Evolutionary conservation across 2,797 vertebrate species (phyloP).

Genomic region (Anabacerthia variegaticeps): DNA sequence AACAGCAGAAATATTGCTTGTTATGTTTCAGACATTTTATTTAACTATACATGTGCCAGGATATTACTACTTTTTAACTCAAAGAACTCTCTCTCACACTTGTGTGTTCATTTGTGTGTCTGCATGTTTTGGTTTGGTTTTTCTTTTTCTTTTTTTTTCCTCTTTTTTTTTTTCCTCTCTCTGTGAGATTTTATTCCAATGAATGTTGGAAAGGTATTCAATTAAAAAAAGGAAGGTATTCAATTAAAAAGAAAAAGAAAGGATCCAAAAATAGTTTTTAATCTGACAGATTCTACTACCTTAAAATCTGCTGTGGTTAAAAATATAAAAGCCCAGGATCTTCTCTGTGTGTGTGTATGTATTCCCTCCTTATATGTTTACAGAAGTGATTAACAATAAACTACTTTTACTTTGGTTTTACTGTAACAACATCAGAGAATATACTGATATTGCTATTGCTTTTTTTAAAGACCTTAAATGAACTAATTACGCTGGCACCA

Average conservation of each 20-base stretch:
- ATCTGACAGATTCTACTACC: background rate
- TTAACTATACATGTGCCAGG: fast-evolving
- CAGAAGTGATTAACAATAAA: background rate
- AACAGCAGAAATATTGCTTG: background rate
- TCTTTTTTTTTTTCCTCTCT: fast-evolving
- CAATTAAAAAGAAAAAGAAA: background rate
- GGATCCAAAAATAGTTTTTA: background rate
- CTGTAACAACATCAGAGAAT: background rate
- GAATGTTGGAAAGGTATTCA: background rate
- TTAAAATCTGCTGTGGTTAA: background rate
- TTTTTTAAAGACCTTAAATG: background rate
- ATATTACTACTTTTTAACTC: background rate
- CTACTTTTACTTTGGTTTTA: background rate
- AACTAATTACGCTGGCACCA: background rate
- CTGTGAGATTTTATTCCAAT: background rate
- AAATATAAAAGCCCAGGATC: background rate
- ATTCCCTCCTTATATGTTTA: background rate
- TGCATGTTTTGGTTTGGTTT: background rate
- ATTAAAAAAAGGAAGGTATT: background rate
- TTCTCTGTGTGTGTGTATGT: background rate
- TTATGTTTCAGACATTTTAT: background rate
- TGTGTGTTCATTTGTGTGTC: background rate
- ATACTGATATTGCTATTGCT: background rate
- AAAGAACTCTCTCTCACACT: background rate
- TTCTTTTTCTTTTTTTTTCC: fast-evolving